Base-by-base conservation (phyloP, 2,888 invertebrate species). In the Ernsta delagoae region DNA sequence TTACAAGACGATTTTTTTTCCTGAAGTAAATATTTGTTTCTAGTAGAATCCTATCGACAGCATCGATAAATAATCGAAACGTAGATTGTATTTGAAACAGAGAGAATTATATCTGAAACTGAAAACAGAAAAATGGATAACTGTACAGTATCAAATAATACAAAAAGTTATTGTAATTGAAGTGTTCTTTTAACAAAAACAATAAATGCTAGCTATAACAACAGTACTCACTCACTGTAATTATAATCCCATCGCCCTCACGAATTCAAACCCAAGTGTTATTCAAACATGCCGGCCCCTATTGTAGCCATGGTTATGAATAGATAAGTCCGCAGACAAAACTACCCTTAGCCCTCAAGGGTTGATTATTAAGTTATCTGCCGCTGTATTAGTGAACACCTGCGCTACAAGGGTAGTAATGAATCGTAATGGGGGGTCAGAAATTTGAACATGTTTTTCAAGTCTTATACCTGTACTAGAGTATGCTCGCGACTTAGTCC, bases 201-300 rank as follows among this genome's bases (percentile, higher is more conserved):
- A 24, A 24, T 24, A 24, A 24, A 24, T 24, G 24, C 24, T 24
- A 24, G 24, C 24, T 24, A 24, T 24, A 24, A 24, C 3, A 24
- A 24, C 24, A 3, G 24, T 8, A 7, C 16, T 50, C 11, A 50
- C 59, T 59, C 59, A 36, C 39, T 48, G 50, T 66, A 53, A 66
- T 66, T 66, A 54, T 36, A 67, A 67, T 43, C 61, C 60, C 43
- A 60, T 60, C 31, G 36, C 59, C 43, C 45, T 61, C 36, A 45
- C 67, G 61, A 54, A 48, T 61, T 61, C 61, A 67, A 67, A 61
- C 36, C 67, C 67, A 67, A 67, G 61, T 67, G 67, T 67, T 67
- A 61, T 61, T 54, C 61, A 67, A 67, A 67, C 67, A 61, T 57
- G 57, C n/a, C 43, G 60, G 54, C 66, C 66, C 66, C 50, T 16